These are phyloP conservation scores for Riparia riparia DNA, from an alignment of 2,113 vertebrate genomes.

Conservation along the genomic window DNA sequence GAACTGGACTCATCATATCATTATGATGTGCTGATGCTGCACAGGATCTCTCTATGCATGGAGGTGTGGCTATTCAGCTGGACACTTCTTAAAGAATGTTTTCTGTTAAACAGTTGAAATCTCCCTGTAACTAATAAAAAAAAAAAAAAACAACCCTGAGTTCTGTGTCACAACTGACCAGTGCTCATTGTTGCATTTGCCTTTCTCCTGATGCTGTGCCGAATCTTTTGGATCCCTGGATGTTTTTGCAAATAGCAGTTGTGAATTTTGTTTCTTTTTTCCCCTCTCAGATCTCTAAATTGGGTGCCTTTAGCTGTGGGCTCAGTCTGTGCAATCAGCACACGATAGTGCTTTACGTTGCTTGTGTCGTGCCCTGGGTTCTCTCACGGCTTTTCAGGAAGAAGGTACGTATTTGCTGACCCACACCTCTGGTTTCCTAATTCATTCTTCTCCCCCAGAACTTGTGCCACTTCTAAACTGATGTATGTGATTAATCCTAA, in stretches of 20 bases:
- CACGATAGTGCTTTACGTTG: slow-evolving; percentile 88
- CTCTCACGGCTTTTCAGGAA: slow-evolving; percentile 78
- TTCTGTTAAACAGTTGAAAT: background rate
- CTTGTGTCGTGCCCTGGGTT: slow-evolving; percentile 88
- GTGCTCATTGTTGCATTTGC: background rate
- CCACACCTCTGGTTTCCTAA: background rate
- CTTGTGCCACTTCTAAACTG: background rate
- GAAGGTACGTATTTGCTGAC: slow-evolving; percentile 76
- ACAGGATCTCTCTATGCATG: background rate
- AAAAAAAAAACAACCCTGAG: too few species aligned
- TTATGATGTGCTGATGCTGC: background rate
- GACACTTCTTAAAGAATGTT: background rate
- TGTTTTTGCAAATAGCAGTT: background rate
- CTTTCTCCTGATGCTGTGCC: background rate
- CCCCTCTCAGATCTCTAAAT: slow-evolving; percentile 81
- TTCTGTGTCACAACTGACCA: rapidly evolving
- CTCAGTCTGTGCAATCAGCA: slow-evolving; percentile 97
- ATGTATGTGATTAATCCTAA: background rate
- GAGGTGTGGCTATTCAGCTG: background rate
- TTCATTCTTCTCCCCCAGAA: background rate
- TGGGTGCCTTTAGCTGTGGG: slow-evolving; percentile 92
- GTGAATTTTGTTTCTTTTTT: background rate
- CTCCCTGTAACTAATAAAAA: background rate
- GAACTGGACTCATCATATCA: rapidly evolving
- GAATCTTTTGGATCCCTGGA: background rate